These are phyloP conservation scores for Synaphobranchus kaupii DNA, from an alignment of 2,797 vertebrate species.

Conservation along the genomic window DNA sequence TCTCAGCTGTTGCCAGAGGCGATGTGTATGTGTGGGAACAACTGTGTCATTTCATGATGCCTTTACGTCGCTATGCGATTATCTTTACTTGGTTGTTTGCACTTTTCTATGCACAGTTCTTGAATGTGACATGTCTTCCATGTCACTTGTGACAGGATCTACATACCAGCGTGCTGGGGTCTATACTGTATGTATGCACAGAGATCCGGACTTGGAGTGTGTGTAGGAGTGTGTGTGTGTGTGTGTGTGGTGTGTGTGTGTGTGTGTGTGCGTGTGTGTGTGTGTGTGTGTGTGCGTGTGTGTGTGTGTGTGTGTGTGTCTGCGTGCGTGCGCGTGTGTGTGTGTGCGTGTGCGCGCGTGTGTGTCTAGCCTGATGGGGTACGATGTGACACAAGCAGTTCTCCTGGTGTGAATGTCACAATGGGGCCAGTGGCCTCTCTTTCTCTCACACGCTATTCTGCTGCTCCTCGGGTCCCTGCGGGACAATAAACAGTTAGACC, in stretches of 20 bases:
- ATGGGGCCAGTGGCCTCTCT: neutral
- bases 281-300: slow-evolving; percentile 35
- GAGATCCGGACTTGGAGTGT: too few relatives aligned
- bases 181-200: neutral
- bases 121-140: neutral
- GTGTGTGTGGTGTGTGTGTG: slow-evolving; percentile 6
- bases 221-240: neutral
- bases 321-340: slow-evolving; percentile 28
- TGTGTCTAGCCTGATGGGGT: too few relatives aligned
- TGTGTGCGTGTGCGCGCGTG: too few relatives aligned
- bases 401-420: slow-evolving; percentile 66
- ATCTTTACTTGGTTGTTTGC: slow-evolving; percentile 4
- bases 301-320: slow-evolving; percentile 38
- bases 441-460: neutral
- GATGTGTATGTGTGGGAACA: too few relatives aligned
- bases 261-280: slow-evolving; percentile 17
- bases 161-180: neutral
- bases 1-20: neutral
- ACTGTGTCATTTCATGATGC: neutral
- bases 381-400: slow-evolving; percentile 65
- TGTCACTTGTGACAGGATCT: neutral
- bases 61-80: neutral
- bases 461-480: slow-evolving; percentile 40
- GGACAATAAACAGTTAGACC: neutral
- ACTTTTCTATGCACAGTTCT: neutral